Conservation (phyloP, 2,113 vertebrate species). For the Eublepharis macularius region DNA sequence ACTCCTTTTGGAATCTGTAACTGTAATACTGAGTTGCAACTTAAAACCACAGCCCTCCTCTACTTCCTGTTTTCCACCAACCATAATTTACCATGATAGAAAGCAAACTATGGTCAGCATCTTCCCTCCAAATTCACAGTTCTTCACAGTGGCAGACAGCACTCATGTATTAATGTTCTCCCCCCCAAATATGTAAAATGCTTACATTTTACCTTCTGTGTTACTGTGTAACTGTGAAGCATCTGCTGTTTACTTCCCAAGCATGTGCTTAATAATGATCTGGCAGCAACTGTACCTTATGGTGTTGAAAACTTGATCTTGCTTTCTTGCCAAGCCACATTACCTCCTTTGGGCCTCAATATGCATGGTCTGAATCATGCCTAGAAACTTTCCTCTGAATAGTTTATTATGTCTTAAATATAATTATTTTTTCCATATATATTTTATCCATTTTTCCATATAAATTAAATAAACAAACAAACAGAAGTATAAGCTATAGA, state of each 20-base stretch:
- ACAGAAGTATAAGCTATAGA: too few relatives aligned
- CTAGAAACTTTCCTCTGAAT: neutral
- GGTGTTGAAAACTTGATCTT: neutral
- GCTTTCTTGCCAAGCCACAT: neutral
- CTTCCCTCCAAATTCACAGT: neutral
- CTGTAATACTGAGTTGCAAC: too few relatives aligned
- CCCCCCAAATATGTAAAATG: neutral
- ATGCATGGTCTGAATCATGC: neutral
- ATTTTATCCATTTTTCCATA: too few relatives aligned
- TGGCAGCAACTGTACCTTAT: neutral
- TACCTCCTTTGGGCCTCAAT: neutral
- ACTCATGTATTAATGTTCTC: neutral
- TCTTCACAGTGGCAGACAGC: neutral
- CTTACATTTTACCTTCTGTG: neutral
- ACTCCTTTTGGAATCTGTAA: too few relatives aligned
- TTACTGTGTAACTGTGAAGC: neutral
- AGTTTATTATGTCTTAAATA: neutral
- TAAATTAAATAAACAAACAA: too few relatives aligned
- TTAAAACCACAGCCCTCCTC: too few relatives aligned
- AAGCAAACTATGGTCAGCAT: neutral
- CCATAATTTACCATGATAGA: too few relatives aligned
- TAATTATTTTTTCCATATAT: too few relatives aligned
- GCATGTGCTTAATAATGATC: conserved; percentile 3
- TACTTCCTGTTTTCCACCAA: too few relatives aligned
- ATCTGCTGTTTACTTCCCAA: conserved; percentile 11